Base-by-base conservation (phyloP, 2,797 vertebrate species). In the Parauchenoglanis punctatus region DNA sequence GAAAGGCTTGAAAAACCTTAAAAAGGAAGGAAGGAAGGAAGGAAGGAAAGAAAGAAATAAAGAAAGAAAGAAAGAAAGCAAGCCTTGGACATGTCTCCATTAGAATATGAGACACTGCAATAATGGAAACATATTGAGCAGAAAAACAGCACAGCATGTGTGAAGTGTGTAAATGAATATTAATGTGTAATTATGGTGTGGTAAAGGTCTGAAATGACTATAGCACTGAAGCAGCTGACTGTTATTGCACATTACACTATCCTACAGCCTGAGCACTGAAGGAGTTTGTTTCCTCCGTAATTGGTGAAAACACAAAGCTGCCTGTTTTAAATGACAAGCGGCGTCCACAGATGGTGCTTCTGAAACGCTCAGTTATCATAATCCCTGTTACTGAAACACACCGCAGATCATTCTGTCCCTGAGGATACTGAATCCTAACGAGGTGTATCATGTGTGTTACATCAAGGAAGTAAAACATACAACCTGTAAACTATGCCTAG, bases 271-370 rank as follows among this genome's bases (percentile, higher is more conserved):
- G 56, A 61, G 20, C 56, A 40, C 56, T 25, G 10, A 25, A 1
- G 1, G 10, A 40, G 31, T 15, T 25, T 44, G 11, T 81, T 40
- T 25, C 20, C 78, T n/a, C 35, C 2, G 23, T 70, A 72, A 70
- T 17, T 35, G 28, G 6, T 56, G 67, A 61, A 70, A 52, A 73
- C 63, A 81, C 52, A 63, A 85, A 73, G 76, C 83, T 85, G 87
- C 8, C 56, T 63, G 40, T 35, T 81, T 65, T 75, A 65, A 59
- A 85, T 63, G 67, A 59, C 18, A 15, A 61, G 58, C 23, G 31
- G 40, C 7, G 35, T 61, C 23, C 35, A 81, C 84, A 83, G 84
- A 83, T 77, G 84, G 87, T 18, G 72, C 59, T 46, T 35, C 46
- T 11, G 58, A 44, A 58, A 76, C 7, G 58, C 25, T 68, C n/a